phyloP scores from a whole-genome alignment of 2,888 invertebrate genomes.

The Helobdella robusta region DNA sequence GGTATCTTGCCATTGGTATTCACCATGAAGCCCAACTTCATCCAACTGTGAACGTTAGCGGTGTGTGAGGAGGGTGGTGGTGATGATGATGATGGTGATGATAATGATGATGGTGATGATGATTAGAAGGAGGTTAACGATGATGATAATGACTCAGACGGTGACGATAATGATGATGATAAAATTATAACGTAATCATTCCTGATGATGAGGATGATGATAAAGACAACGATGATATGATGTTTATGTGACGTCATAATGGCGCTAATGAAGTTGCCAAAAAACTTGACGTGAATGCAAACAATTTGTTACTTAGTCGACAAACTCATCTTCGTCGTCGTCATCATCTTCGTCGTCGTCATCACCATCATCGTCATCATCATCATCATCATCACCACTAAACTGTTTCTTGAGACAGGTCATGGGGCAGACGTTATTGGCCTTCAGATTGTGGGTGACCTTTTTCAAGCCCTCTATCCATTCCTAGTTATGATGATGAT shows the following conservation, averaged over 20 bases:
- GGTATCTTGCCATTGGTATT: conserved; percentile 91
- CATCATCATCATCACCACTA: background rate
- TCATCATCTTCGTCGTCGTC: background rate
- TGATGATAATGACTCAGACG: conserved; percentile 19
- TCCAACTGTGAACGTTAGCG: conserved; percentile 67
- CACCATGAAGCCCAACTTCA: conserved; percentile 84
- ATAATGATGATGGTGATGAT: conserved; percentile 27
- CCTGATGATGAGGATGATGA: too few species aligned
- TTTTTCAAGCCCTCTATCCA: conserved; percentile 83
- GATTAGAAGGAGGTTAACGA: conserved; percentile 24
- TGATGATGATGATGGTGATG: conserved; percentile 27
- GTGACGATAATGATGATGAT: background rate
- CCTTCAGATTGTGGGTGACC: conserved; percentile 91
- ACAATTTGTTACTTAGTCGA: too few species aligned
- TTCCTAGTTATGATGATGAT: conserved; percentile 57
- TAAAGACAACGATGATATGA: too few species aligned
- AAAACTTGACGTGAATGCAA: too few species aligned
- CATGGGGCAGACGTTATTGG: conserved; percentile 86
- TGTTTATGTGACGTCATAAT: too few species aligned
- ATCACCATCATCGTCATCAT: background rate
- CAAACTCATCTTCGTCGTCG: background rate
- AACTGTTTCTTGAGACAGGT: conserved; percentile 98
- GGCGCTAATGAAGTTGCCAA: too few species aligned
- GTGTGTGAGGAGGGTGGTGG: conserved; percentile 21
- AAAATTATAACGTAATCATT: too few species aligned